phyloP scores from a whole-genome alignment of 2,888 invertebrate species.

The Stenodema calcarata region DNA sequence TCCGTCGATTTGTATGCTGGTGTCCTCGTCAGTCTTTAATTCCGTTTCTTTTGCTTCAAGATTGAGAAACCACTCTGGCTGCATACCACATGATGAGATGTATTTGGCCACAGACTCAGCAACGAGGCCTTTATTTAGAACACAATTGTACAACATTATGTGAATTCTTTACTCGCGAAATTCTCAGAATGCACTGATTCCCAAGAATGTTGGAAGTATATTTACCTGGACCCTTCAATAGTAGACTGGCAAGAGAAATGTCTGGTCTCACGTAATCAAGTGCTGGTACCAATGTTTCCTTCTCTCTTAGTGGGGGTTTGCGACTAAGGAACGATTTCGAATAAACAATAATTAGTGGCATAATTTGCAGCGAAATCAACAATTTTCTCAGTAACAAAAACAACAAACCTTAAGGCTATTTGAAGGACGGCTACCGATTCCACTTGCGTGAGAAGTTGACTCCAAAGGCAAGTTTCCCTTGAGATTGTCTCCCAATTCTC shows the following conservation, averaged over 20 bases:
- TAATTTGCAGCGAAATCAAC: neutral
- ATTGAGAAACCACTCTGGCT: constrained; percentile 49
- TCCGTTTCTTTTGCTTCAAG: neutral
- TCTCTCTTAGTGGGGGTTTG: constrained; percentile 35
- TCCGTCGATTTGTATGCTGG: constrained; percentile 58
- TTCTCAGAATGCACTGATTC: neutral
- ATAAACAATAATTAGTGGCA: too few relatives aligned
- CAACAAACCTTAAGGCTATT: constrained; percentile 56
- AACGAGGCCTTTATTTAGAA: constrained; percentile 70
- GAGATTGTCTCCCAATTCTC: constrained; percentile 81
- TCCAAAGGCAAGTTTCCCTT: constrained; percentile 86
- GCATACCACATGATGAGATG: constrained; percentile 65
- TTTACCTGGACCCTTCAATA: constrained; percentile 63
- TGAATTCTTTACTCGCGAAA: neutral
- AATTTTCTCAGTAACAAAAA: neutral
- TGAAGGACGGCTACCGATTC: constrained; percentile 86
- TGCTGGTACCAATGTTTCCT: constrained; percentile 39
- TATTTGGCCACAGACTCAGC: constrained; percentile 88
- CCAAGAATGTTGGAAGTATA: neutral
- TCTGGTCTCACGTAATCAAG: constrained; percentile 58
- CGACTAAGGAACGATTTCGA: constrained; percentile 20
- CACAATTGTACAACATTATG: neutral
- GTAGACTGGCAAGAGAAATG: constrained; percentile 61
- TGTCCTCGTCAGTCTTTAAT: constrained; percentile 60
- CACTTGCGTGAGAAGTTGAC: constrained; percentile 82